Evolutionary conservation across 2,797 vertebrate species (phyloP).

Genomic region (Enteromius unitaeniatus): DNA sequence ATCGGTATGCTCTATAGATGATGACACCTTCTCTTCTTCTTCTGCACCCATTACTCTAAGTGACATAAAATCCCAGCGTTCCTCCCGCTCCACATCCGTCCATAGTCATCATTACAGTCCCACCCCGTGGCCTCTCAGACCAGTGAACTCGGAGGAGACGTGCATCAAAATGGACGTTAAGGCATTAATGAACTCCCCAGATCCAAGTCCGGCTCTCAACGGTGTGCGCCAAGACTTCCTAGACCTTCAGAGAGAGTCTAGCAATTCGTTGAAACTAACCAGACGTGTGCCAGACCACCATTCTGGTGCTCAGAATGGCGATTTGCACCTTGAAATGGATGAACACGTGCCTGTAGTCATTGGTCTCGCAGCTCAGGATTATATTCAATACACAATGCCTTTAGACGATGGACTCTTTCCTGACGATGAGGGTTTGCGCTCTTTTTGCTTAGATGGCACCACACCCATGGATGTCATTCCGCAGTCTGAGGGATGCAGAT

Average conservation of each 20-base stretch:
- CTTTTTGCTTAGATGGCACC: slow-evolving; percentile 89
- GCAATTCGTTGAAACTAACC: slow-evolving; percentile 77
- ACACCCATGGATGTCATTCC: slow-evolving; percentile 96
- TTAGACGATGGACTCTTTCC: slow-evolving; percentile 98
- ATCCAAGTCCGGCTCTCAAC: slow-evolving; percentile 80
- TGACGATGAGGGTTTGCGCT: slow-evolving; percentile 83
- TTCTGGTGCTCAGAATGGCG: slow-evolving; percentile 82
- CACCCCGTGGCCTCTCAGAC: slow-evolving; percentile 85
- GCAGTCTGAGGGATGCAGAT: slow-evolving; percentile 77
- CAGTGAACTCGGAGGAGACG: slow-evolving; percentile 84
- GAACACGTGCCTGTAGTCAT: slow-evolving; percentile 97
- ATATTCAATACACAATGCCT: slow-evolving; percentile 99
- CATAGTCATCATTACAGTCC: slow-evolving; percentile 88
- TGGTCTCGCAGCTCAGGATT: slow-evolving; percentile 97
- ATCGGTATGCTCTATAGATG: slow-evolving; percentile 77
- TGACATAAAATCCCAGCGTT: slow-evolving; percentile 81
- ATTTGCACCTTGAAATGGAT: slow-evolving; percentile 92
- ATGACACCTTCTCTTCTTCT: slow-evolving; percentile 85
- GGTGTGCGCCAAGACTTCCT: slow-evolving; percentile 89
- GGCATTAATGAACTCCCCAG: slow-evolving; percentile 82
- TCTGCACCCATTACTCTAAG: slow-evolving; percentile 85
- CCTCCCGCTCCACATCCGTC: slow-evolving; percentile 82
- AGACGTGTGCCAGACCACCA: slow-evolving; percentile 52
- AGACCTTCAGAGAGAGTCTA: slow-evolving; percentile 90
- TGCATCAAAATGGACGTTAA: slow-evolving; percentile 85